Conservation (phyloP, 2,888 invertebrate genomes). For the Latrodectus elegans region DNA sequence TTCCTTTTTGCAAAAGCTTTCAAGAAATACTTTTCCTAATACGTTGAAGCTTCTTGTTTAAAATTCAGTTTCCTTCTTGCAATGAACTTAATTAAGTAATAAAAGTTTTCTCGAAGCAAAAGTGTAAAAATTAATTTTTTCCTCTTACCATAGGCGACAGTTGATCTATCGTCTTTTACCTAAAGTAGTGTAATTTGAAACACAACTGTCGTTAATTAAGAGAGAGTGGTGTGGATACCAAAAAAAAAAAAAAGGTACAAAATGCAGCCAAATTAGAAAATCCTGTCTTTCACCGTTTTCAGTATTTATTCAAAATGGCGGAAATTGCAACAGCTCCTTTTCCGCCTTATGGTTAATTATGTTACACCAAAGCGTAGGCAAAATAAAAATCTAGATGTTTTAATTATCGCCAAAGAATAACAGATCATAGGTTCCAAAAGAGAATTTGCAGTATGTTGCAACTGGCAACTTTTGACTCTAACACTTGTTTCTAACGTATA, state of each 20-base stretch:
- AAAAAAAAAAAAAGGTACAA: background rate
- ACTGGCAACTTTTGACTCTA: too few species aligned
- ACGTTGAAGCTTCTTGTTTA: background rate
- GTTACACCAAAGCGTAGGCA: too few species aligned
- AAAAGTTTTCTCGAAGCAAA: conserved; percentile 4
- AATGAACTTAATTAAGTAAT: conserved; percentile 36
- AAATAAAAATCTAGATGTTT: too few species aligned
- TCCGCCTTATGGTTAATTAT: too few species aligned
- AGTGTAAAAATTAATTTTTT: background rate
- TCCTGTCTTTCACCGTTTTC: too few species aligned
- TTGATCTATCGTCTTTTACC: background rate
- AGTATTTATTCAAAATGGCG: too few species aligned
- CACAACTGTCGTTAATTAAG: conserved; percentile 24
- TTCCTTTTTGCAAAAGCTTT: background rate
- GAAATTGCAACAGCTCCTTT: too few species aligned
- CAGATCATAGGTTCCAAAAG: too few species aligned
- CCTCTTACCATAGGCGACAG: background rate
- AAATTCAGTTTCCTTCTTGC: conserved; percentile 5
- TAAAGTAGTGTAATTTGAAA: conserved; percentile 15
- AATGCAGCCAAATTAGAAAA: too few species aligned
- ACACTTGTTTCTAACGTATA: too few species aligned
- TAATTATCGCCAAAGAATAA: too few species aligned
- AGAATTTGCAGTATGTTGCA: too few species aligned
- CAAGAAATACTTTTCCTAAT: conserved; percentile 5
- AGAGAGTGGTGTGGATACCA: background rate